Conservation (phyloP, 2,797 vertebrate species). For the Chromis chromis region DNA sequence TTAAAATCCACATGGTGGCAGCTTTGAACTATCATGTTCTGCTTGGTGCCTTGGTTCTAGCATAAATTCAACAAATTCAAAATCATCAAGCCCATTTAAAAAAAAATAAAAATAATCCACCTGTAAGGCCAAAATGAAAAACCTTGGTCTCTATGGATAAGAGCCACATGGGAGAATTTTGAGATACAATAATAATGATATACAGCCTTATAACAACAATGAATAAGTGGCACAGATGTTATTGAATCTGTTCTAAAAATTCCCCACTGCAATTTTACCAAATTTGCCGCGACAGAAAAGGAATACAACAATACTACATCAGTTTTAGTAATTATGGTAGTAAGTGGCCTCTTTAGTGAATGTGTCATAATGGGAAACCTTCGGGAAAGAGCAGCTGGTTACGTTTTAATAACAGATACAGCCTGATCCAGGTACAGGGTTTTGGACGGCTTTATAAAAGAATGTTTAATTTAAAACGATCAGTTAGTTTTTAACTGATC, state of each 20-base stretch:
- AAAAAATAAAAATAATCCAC: too few relatives aligned
- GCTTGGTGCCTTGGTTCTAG: not conserved
- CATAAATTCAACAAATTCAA: not conserved
- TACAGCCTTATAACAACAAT: too few relatives aligned
- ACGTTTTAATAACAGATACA: not conserved
- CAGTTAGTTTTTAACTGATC: not conserved
- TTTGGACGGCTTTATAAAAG: not conserved
- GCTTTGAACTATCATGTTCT: not conserved
- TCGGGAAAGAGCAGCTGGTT: not conserved
- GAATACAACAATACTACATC: not conserved
- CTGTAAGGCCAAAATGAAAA: not conserved
- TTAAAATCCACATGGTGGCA: constrained; percentile 60
- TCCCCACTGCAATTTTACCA: too few relatives aligned
- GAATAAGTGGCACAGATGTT: not conserved
- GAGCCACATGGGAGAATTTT: not conserved
- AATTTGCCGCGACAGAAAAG: not conserved
- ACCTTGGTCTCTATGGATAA: not conserved
- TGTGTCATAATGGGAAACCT: not conserved
- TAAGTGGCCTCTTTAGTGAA: not conserved
- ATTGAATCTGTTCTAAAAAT: not conserved
- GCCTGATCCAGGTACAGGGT: too few relatives aligned
- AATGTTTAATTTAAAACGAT: not conserved
- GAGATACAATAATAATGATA: too few relatives aligned
- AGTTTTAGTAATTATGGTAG: not conserved
- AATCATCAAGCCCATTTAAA: too few relatives aligned